Conservation (phyloP, 1,140 invertebrate species). For the Drosophila arizonae region DNA sequence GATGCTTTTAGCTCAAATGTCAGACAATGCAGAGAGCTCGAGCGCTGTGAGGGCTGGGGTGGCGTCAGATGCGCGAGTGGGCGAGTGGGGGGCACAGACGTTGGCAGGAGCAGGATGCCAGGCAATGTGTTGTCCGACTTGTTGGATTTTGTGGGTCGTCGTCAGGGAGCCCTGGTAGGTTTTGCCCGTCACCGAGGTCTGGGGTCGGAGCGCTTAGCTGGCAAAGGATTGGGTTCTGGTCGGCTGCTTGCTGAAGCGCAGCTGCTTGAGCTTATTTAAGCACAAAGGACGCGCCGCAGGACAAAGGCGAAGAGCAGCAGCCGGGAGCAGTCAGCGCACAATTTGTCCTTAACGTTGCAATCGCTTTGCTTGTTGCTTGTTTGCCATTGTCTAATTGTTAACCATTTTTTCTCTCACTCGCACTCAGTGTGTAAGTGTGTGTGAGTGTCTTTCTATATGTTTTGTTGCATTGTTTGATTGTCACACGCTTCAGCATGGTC, state of each 20-base stretch:
- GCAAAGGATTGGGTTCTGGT: conserved; percentile 2
- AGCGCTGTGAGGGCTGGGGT: too few relatives aligned
- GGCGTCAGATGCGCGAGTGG: too few relatives aligned
- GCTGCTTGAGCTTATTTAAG: conserved; percentile 65
- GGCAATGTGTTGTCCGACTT: conserved; percentile 70
- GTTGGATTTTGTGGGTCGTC: conserved; percentile 57
- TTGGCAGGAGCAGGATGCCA: conserved; percentile 9
- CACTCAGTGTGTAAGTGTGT: conserved; percentile 1
- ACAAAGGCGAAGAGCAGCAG: conserved; percentile 41
- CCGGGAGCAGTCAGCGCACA: conserved; percentile 51
- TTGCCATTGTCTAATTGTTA: conserved; percentile 74
- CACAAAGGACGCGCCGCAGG: conserved; percentile 18
- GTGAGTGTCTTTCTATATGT: conserved; percentile 21
- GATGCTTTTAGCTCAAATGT: conserved; percentile 77
- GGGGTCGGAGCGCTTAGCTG: not conserved
- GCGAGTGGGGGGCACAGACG: too few relatives aligned
- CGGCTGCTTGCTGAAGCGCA: conserved; percentile 28
- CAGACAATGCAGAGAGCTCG: conserved; percentile 52
- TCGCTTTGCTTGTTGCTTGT: conserved; percentile 66
- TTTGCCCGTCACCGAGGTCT: not conserved
- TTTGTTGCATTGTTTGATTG: conserved; percentile 68
- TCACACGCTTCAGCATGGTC: conserved; percentile 54
- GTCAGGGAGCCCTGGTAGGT: not conserved
- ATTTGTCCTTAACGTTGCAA: conserved; percentile 68
- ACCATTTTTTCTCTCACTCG: conserved; percentile 53